A percentile compares a stretch with the other conserved stretches of the same genome.
These are phyloP conservation scores for Eriocheir sinensis DNA, from an alignment of 1,140 invertebrate species.

Conservation along the genomic window DNA sequence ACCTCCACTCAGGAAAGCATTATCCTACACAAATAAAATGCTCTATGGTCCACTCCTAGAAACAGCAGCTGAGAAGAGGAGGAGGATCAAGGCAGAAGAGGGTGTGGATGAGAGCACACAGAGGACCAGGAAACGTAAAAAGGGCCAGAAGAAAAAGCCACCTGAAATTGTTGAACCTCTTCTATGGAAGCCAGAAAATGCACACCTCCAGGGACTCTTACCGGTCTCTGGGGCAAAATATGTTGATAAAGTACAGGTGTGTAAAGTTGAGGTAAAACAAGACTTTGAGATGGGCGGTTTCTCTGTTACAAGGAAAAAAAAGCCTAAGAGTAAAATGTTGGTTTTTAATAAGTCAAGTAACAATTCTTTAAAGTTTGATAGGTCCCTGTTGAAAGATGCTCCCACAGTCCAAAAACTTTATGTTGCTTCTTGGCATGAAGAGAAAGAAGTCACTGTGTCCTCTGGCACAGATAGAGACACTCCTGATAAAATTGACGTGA, in stretches of 20 bases:
- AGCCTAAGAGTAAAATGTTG: background rate
- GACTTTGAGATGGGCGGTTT: background rate
- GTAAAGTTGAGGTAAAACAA: constrained; percentile 27
- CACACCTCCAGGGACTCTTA: constrained; percentile 16
- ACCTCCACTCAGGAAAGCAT: background rate
- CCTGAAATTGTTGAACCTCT: background rate
- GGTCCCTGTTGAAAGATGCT: background rate
- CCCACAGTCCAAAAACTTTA: background rate
- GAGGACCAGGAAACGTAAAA: background rate
- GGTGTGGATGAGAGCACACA: background rate
- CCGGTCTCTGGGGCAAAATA: background rate
- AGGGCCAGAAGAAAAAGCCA: background rate
- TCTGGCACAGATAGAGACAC: background rate
- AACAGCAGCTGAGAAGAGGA: constrained; percentile 46
- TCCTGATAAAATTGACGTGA: background rate
- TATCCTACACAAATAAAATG: constrained; percentile 42
- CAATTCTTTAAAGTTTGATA: background rate
- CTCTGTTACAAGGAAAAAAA: background rate
- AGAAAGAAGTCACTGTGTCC: background rate
- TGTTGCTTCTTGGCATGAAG: constrained; percentile 25
- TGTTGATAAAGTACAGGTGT: background rate
- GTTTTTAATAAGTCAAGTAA: background rate
- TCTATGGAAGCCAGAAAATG: constrained; percentile 17
- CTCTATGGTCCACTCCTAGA: constrained; percentile 60
- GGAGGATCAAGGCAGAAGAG: background rate